These are phyloP conservation scores for Gymnothorax reevesii DNA, from an alignment of 2,797 vertebrate species.

Conservation along the genomic window DNA sequence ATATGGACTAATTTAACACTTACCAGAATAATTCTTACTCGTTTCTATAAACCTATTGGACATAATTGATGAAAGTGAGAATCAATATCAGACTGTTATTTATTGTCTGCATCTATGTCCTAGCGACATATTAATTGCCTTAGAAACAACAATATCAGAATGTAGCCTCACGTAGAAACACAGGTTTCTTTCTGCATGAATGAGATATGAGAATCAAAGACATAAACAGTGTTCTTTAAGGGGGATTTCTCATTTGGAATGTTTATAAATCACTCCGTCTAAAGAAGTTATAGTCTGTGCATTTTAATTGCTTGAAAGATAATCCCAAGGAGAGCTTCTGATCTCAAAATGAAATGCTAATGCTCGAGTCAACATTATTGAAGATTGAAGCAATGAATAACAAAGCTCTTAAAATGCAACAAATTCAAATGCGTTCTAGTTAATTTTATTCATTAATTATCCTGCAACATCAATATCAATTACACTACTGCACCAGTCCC, in stretches of 20 bases:
- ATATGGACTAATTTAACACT: neutral
- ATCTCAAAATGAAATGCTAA: neutral
- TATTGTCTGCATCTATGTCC: neutral
- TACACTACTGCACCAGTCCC: neutral
- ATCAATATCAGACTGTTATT: neutral
- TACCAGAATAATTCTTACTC: neutral
- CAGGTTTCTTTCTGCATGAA: neutral
- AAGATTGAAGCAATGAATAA: neutral
- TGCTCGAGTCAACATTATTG: neutral
- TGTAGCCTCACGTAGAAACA: neutral
- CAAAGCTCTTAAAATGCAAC: neutral
- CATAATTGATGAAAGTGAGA: neutral
- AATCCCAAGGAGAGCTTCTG: neutral
- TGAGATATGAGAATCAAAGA: slow-evolving; percentile 8
- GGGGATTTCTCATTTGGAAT: neutral
- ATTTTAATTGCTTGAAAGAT: slow-evolving; percentile 13
- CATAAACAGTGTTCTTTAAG: neutral
- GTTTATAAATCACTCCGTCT: neutral
- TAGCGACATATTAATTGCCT: neutral
- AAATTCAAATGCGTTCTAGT: neutral
- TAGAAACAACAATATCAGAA: slow-evolving; percentile 7
- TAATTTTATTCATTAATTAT: slow-evolving; percentile 1
- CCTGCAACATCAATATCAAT: neutral
- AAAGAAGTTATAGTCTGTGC: slow-evolving; percentile 3
- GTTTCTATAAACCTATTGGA: neutral